phyloP scores from a whole-genome alignment of 2,797 vertebrate species.

The Xenops minutus region DNA sequence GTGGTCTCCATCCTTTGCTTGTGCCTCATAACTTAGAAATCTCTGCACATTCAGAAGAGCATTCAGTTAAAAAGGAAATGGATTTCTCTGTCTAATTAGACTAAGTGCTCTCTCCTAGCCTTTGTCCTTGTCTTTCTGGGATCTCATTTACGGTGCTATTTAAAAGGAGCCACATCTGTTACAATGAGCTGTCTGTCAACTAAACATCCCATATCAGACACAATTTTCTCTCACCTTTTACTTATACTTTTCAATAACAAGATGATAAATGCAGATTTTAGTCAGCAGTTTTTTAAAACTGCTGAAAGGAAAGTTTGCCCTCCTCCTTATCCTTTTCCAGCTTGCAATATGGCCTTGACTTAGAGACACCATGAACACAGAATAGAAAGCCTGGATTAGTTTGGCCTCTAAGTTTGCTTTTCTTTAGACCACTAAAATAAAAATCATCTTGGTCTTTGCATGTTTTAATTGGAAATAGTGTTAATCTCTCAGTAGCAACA shows the following conservation, averaged over 20 bases:
- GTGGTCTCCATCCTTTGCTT: slow-evolving; percentile 20
- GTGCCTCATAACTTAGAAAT: slow-evolving; percentile 30
- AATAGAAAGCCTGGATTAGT: background rate
- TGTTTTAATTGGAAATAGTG: slow-evolving; percentile 38
- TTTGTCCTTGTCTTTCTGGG: slow-evolving; percentile 64
- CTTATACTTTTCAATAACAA: slow-evolving; percentile 57
- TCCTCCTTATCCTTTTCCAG: background rate
- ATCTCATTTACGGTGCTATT: slow-evolving; percentile 56
- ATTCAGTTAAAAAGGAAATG: slow-evolving; percentile 54
- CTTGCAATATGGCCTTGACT: background rate
- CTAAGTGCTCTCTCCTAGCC: slow-evolving; percentile 57
- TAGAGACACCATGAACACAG: background rate
- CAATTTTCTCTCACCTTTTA: slow-evolving; percentile 64
- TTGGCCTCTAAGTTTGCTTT: background rate
- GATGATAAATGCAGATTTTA: slow-evolving; percentile 46
- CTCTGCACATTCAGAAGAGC: slow-evolving; percentile 45
- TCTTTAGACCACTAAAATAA: background rate
- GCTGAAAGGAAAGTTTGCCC: slow-evolving; percentile 44
- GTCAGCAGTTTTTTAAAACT: slow-evolving; percentile 30
- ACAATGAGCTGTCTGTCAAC: slow-evolving; percentile 64
- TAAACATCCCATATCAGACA: slow-evolving; percentile 46
- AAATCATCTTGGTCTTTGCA: background rate
- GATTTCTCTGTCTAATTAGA: slow-evolving; percentile 65
- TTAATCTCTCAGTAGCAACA: slow-evolving; percentile 6
- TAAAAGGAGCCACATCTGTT: slow-evolving; percentile 57